Evolutionary conservation across 2,797 vertebrate genomes (phyloP), one percentile per base, ranked within the genome.

Genomic region (Spea hammondii): DNA sequence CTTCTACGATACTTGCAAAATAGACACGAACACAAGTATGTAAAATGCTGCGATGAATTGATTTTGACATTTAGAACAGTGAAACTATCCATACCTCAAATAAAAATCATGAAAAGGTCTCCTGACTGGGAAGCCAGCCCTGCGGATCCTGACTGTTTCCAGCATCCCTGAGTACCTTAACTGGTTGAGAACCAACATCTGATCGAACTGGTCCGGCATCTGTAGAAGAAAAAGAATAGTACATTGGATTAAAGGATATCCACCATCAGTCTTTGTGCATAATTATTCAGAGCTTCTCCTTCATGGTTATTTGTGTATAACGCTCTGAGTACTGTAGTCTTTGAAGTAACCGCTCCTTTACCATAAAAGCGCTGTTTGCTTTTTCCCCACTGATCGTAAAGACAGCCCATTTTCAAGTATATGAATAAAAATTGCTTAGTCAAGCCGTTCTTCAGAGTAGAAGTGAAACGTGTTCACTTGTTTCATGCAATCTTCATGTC

Each of bases 131-230:
- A 97, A 98, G 2, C 97, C 97, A 0, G 93, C 93, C 78, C 93
- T 93, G 5, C 97, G 93, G 65, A 99, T 99, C 88, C 95, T 92
- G 54, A 99, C 97, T 0, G 97, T 99, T 88, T 99, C 97, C 89
- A 99, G 59, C 95, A 99, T 98, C 76, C 97, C 97, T 0, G 97
- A 99, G 85, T 98, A 98, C 17, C 94, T 89, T 88, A 99, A 92
- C 91, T 99, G 97, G 91, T 98, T 98, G 74, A 98, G 93, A 79
- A 98, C 97, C 73, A 98, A 89, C 0, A 93, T 91, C 90, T 96
- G 95, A 90, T 98, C 96, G 87, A 99, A 99, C 80, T 94, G 94
- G 85, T 96, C 95, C 46, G 97, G 96, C 95, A 96, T 96, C 97
- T 98, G 67, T 12, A 51, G 11, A 17, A 57, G 60, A 6, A 74